Evolutionary conservation across 2,113 vertebrate genomes (phyloP).

Genomic region (Takifugu flavidus): DNA sequence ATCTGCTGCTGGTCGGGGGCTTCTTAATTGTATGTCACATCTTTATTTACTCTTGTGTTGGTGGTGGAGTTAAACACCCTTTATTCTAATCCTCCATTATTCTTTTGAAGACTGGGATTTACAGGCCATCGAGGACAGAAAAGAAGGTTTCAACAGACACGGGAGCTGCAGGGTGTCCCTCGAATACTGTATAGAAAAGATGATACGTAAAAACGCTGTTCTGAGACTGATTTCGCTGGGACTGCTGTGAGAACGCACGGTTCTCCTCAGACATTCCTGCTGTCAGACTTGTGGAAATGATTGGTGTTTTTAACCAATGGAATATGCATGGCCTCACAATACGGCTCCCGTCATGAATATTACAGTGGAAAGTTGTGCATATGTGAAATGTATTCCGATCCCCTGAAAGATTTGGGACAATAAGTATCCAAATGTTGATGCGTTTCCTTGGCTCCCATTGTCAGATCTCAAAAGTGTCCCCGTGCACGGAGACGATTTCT

Average conservation of each 20-base stretch:
- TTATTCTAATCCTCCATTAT: conserved; percentile 72
- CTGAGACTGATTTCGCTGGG: conserved; percentile 9
- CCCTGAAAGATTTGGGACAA: conserved; percentile 76
- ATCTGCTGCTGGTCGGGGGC: conserved; percentile 60
- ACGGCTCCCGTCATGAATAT: conserved; percentile 72
- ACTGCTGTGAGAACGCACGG: conserved; percentile 35
- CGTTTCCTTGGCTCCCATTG: conserved; percentile 80
- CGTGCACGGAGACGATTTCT: conserved; percentile 91
- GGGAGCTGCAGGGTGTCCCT: no score
- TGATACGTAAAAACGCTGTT: conserved; percentile 12
- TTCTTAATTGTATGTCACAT: conserved; percentile 60
- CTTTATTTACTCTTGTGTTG: conserved; percentile 53
- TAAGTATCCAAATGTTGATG: conserved; percentile 81
- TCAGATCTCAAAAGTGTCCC: conserved; percentile 93
- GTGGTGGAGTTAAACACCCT: conserved; percentile 41
- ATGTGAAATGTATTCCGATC: conserved; percentile 73
- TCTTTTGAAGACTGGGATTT: conserved; percentile 72
- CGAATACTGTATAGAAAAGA: background rate
- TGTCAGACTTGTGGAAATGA: conserved; percentile 68
- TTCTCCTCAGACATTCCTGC: conserved; percentile 45
- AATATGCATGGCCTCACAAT: conserved; percentile 77
- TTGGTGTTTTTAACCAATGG: conserved; percentile 70
- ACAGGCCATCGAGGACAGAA: conserved; percentile 51
- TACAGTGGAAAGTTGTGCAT: conserved; percentile 73
- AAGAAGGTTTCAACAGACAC: conserved; percentile 57